These are phyloP conservation scores for Xestobium rufovillosum DNA, from an alignment of 2,888 invertebrate species.

Conservation along the genomic window DNA sequence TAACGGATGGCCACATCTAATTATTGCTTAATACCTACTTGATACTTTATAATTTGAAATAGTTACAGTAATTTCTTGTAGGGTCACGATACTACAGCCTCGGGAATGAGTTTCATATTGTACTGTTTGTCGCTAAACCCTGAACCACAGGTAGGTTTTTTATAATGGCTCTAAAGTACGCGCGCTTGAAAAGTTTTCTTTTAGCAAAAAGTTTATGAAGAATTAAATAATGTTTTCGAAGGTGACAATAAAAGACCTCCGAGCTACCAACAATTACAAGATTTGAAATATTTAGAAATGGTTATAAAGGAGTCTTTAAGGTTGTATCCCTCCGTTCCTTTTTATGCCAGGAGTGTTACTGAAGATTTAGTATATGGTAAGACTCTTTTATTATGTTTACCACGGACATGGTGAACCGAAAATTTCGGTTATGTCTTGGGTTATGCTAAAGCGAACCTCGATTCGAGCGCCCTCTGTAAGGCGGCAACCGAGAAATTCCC, in stretches of 20 bases:
- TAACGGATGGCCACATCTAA: no score
- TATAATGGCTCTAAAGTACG: not conserved
- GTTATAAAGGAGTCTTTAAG: constrained; percentile 50
- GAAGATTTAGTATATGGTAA: constrained; percentile 37
- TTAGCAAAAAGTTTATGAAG: constrained; percentile 39
- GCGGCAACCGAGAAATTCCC: no score
- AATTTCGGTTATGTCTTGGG: no score
- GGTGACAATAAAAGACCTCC: constrained; percentile 23
- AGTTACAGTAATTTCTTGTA: constrained; percentile 27
- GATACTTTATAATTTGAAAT: no score
- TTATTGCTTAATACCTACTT: no score
- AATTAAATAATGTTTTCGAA: constrained; percentile 37
- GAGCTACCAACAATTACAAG: constrained; percentile 39
- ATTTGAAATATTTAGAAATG: constrained; percentile 50
- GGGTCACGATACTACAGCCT: constrained; percentile 47
- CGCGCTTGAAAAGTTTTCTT: constrained; percentile 17
- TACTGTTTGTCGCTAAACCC: constrained; percentile 42
- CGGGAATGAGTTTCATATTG: constrained; percentile 43
- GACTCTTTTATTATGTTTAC: constrained; percentile 8
- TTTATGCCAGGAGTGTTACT: constrained; percentile 41
- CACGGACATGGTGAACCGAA: no score
- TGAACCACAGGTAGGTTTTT: constrained; percentile 38
- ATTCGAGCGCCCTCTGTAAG: no score
- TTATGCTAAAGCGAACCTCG: no score
- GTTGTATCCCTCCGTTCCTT: constrained; percentile 48